These are phyloP conservation scores for Origma solitaria DNA, from an alignment of 2,113 vertebrate species.

Conservation along the genomic window DNA sequence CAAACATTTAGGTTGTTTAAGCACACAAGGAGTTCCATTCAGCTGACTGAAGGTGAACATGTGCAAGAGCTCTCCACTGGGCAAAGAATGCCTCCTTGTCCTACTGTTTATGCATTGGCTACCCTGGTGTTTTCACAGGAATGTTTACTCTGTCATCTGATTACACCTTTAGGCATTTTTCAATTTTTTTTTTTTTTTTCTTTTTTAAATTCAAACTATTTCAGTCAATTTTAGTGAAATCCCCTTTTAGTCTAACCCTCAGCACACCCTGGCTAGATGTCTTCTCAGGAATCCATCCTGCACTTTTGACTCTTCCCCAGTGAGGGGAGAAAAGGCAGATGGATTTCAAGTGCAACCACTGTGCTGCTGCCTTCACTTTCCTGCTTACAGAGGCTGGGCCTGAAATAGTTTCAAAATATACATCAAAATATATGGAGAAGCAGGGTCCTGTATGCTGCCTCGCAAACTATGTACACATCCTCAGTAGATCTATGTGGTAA, in stretches of 20 bases:
- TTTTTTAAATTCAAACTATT: not conserved
- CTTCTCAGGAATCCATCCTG: not conserved
- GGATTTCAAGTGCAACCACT: fast-evolving
- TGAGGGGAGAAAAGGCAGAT: not conserved
- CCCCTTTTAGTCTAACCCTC: not conserved
- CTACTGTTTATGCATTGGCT: not conserved
- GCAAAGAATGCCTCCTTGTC: constrained; percentile 36
- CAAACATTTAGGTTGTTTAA: not conserved
- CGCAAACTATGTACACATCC: not conserved
- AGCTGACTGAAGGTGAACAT: not conserved
- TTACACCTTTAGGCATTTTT: not conserved
- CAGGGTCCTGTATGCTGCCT: not conserved
- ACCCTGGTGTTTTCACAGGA: not conserved
- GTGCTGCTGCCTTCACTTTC: not conserved
- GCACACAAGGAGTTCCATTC: constrained; percentile 13
- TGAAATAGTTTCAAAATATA: not conserved
- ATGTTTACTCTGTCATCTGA: not conserved
- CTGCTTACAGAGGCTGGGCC: not conserved
- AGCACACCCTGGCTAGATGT: not conserved
- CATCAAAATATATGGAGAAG: not conserved
- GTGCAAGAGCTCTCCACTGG: not conserved
- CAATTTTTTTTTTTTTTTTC: not conserved
- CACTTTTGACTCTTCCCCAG: not conserved
- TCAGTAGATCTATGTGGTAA: not conserved
- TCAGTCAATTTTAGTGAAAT: not conserved